phyloP scores from a whole-genome alignment of 2,888 invertebrate species.

The Alloscopus bannaensis region DNA sequence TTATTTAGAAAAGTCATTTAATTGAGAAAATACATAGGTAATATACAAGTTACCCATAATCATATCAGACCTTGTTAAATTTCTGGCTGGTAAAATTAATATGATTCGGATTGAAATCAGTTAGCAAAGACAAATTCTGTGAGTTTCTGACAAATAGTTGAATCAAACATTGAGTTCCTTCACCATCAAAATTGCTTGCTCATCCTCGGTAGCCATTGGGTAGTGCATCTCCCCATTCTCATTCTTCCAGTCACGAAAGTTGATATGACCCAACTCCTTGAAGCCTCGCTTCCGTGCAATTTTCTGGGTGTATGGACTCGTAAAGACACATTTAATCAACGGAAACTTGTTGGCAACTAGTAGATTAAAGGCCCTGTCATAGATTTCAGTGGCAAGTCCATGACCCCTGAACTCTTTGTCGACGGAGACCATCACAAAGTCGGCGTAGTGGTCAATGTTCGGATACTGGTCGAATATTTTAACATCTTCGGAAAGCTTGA shows the following conservation, averaged over 20 bases:
- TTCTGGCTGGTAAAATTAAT: too few species aligned
- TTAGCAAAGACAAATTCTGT: too few species aligned
- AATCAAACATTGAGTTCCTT: slow-evolving; percentile 22
- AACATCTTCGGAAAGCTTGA: slow-evolving; percentile 27
- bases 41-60: too few species aligned
- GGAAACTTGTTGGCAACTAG: slow-evolving; percentile 46
- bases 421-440: slow-evolving; percentile 64
- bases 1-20: background rate
- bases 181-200: slow-evolving; percentile 43
- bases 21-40: too few species aligned
- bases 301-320: slow-evolving; percentile 57
- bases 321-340: slow-evolving; percentile 57
- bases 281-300: slow-evolving; percentile 59
- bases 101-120: too few species aligned
- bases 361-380: slow-evolving; percentile 53
- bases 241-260: slow-evolving; percentile 50
- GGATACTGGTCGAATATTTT: slow-evolving; percentile 52
- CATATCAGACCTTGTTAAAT: too few species aligned
- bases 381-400: slow-evolving; percentile 62
- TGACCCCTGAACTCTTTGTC: slow-evolving; percentile 51
- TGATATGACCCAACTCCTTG: slow-evolving; percentile 37
- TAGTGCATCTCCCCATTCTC: slow-evolving; percentile 43
- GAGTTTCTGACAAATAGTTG: too few species aligned
- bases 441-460: slow-evolving; percentile 43
- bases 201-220: slow-evolving; percentile 55